These are phyloP conservation scores for Phymastichus coffea DNA, from an alignment of 1,140 invertebrate genomes.

Conservation along the genomic window DNA sequence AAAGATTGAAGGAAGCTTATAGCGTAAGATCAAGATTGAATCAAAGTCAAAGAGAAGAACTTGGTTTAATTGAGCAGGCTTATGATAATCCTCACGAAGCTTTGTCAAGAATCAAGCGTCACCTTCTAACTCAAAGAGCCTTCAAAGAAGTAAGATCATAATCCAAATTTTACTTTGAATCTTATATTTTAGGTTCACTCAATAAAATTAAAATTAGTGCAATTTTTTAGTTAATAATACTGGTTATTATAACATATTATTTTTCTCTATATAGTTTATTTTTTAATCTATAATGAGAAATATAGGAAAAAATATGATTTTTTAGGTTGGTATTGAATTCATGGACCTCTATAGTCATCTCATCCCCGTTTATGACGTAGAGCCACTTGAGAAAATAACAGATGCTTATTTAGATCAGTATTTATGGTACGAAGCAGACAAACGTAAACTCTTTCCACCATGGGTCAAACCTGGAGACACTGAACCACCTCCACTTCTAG, in stretches of 20 bases:
- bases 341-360: conserved; percentile 99
- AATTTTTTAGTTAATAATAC: conserved; percentile 16
- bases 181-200: no score
- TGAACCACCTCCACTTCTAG: conserved; percentile 94
- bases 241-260: background rate
- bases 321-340: conserved; percentile 94
- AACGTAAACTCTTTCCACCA: conserved; percentile 92
- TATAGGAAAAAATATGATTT: conserved; percentile 19
- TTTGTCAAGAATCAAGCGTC: conserved; percentile 97
- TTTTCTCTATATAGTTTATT: background rate
- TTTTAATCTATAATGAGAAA: background rate
- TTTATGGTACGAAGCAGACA: conserved; percentile 99
- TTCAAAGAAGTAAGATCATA: conserved; percentile 96
- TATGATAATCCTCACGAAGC: conserved; percentile 99
- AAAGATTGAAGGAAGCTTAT: conserved; percentile 98
- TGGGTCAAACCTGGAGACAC: conserved; percentile 99
- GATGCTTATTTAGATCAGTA: conserved; percentile 99
- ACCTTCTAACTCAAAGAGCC: conserved; percentile 94
- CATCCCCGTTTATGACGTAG: conserved; percentile 98
- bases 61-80: conserved; percentile 98
- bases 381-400: conserved; percentile 98
- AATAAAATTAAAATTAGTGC: conserved; percentile 5
- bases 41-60: conserved; percentile 97
- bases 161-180: no score
- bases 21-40: conserved; percentile 98